Conservation (phyloP, 2,888 invertebrate genomes). For the Eupithecia pulchellata region DNA sequence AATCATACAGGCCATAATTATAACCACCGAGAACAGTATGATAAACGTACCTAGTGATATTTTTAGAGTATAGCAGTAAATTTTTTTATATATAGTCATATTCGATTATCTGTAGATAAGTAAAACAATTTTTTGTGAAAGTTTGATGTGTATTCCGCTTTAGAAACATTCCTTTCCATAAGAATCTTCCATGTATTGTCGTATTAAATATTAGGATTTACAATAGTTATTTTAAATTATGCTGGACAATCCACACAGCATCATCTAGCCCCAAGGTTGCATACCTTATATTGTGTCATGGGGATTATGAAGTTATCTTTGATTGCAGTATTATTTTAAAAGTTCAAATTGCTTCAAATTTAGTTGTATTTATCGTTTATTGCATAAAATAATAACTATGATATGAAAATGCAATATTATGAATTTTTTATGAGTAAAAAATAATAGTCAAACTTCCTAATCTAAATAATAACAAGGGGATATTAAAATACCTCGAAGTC, state of each 20-base stretch:
- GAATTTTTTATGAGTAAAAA: not conserved
- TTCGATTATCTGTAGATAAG: not conserved
- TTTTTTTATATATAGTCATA: not conserved
- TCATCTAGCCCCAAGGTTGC: no score
- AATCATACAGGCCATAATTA: not conserved
- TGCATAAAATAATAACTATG: not conserved
- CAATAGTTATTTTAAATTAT: not conserved
- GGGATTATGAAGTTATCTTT: no score
- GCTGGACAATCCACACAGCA: no score
- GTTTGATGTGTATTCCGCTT: not conserved
- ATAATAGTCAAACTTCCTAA: not conserved
- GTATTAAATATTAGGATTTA: not conserved
- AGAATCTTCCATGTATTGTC: slow-evolving; percentile 17
- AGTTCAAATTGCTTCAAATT: not conserved
- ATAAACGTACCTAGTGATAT: not conserved
- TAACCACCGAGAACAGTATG: not conserved
- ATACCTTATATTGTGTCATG: no score
- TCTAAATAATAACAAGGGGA: no score
- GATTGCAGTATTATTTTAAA: slow-evolving; percentile 23
- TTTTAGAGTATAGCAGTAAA: not conserved
- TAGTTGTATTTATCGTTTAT: not conserved
- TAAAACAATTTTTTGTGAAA: not conserved
- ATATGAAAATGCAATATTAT: not conserved
- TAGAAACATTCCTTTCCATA: slow-evolving; percentile 16
- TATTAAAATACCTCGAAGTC: not conserved